Evolutionary conservation across 2,113 vertebrate species (phyloP).

Genomic region (Ancistrus triradiatus): DNA sequence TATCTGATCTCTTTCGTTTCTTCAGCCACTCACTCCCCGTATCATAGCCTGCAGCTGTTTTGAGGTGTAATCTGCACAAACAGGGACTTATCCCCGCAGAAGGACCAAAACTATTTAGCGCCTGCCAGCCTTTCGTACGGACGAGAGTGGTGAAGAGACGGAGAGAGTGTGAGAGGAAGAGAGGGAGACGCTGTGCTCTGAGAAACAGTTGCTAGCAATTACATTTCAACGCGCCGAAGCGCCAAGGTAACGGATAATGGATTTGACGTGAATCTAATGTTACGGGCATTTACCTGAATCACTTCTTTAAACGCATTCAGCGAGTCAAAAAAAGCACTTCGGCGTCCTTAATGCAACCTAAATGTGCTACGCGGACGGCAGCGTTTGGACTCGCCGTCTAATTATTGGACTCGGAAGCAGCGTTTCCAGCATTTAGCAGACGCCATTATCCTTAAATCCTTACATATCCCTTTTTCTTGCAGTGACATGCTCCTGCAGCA

Average conservation of each 20-base stretch:
- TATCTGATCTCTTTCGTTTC: slow-evolving; percentile 9
- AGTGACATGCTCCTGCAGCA: no score
- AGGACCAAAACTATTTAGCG: slow-evolving; percentile 19
- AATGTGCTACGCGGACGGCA: background rate
- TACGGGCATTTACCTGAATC: background rate
- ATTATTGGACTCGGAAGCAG: no score
- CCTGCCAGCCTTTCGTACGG: no score
- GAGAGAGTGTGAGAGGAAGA: background rate
- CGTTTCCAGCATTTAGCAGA: no score
- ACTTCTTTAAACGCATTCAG: background rate
- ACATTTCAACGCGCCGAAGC: background rate
- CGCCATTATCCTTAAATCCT: no score
- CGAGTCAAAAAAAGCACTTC: background rate
- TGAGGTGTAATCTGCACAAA: slow-evolving; percentile 34
- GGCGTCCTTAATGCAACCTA: background rate
- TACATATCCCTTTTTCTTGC: no score
- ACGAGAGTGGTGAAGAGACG: no score
- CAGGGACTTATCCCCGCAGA: slow-evolving; percentile 34
- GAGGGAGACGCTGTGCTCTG: background rate
- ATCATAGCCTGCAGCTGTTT: background rate
- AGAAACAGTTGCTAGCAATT: background rate
- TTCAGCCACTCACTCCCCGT: background rate
- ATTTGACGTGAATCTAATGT: background rate
- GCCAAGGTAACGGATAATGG: background rate
- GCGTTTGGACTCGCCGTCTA: no score